These are phyloP conservation scores for Haemorhous mexicanus DNA, from an alignment of 2,113 vertebrate species.

Conservation along the genomic window DNA sequence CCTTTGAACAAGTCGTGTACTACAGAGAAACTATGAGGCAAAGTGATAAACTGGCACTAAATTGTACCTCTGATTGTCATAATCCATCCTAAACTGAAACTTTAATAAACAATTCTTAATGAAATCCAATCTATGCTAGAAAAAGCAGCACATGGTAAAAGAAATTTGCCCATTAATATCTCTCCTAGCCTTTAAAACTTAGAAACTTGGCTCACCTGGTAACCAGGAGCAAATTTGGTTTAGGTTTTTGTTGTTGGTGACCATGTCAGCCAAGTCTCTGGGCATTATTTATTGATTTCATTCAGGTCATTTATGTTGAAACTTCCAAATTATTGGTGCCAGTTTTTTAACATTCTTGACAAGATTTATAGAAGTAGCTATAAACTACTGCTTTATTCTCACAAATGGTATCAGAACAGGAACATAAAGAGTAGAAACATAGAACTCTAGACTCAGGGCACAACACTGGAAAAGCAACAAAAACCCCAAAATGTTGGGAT, in stretches of 20 bases:
- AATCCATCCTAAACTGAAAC: background rate
- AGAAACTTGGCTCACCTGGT: background rate
- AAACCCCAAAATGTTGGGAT: too few species aligned
- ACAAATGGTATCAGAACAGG: background rate
- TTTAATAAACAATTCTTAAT: background rate
- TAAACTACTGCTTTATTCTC: background rate
- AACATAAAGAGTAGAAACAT: background rate
- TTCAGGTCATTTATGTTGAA: background rate
- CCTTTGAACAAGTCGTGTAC: background rate
- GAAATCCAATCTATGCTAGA: background rate
- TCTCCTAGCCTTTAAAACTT: background rate
- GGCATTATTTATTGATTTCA: background rate
- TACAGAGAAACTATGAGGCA: background rate
- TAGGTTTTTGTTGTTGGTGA: background rate
- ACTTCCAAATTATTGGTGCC: background rate
- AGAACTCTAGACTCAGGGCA: background rate
- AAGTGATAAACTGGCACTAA: background rate
- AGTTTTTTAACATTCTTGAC: background rate
- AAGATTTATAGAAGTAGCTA: background rate
- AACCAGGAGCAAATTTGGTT: background rate
- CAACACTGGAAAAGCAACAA: background rate
- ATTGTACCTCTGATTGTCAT: background rate
- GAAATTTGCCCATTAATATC: background rate
- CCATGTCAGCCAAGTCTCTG: rapidly evolving
- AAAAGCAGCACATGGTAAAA: background rate